Base-by-base conservation (phyloP, 2,113 vertebrate species). In the Megaceryle maxima region DNA sequence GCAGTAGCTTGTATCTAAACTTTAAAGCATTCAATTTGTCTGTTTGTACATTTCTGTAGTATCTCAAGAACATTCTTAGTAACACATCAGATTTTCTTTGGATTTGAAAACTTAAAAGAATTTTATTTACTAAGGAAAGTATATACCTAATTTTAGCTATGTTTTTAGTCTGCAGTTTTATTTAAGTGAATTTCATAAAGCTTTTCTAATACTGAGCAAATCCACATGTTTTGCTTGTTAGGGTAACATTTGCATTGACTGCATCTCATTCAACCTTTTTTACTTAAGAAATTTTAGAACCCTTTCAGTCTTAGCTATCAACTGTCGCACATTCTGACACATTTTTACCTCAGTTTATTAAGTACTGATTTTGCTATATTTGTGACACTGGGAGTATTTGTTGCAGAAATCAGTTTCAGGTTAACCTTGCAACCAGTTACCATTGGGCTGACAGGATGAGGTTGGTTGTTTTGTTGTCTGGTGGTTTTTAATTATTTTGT, bases 191-290 rank as follows among this genome's bases (percentile, higher is more conserved):
- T 51, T 57, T 60, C n/a, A 7, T 60, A 37, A 83, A 41, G 33
- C 14, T 82, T 56, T 70, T 72, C 44, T 43, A 79, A 37, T 26
- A 41, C 17, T 43, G 29, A 62, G 28, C 18, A 51, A 90, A 74
- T 3, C 3, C 0, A 0, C 4, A 1, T 55, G 13, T 87, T 41
- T 37, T n/a, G 16, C 64, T 66, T 64, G 10, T 63, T 53, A 55
- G 41, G 26, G 25, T 46, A 35, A 20, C 10, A 10, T 69, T 91
- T 69, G 24, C 44, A 19, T 72, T 77, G n/a, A 37, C 19, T 46
- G 19, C 3, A 0, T 82, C 44, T 75, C 44, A 44, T 33, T 51
- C 74, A 78, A 33, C 28, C 26, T 6, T 68, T 97, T 91, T 41
- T 70, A 60, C 16, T 76, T 64, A 24, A 92, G 50, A 77, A 75